These are phyloP conservation scores for Norana najaformis DNA, from an alignment of 2,888 invertebrate species.

Conservation along the genomic window DNA sequence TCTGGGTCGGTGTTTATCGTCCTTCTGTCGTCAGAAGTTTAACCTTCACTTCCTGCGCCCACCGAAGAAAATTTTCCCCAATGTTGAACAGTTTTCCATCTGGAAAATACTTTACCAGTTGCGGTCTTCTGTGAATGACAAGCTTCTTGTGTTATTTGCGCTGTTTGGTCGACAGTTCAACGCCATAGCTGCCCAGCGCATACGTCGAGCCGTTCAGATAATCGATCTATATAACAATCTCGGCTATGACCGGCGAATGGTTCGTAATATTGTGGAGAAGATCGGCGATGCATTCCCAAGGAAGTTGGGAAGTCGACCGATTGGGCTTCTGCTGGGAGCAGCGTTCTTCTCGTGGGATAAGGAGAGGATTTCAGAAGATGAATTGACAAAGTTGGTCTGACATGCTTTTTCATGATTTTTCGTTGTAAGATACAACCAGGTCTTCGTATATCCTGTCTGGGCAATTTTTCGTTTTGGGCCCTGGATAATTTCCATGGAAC, in stretches of 20 bases:
- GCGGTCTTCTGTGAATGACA: slow-evolving; percentile 21
- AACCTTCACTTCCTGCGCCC: slow-evolving; percentile 17
- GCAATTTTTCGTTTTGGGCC: not conserved
- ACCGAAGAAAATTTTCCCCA: not conserved
- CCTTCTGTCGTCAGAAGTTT: not conserved
- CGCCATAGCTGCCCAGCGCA: slow-evolving; percentile 51
- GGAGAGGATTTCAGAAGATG: slow-evolving; percentile 52
- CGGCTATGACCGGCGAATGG: slow-evolving; percentile 49
- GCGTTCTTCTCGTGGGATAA: slow-evolving; percentile 55
- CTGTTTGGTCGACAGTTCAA: slow-evolving; percentile 52
- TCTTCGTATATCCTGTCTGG: not conserved
- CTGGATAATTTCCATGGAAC: not conserved
- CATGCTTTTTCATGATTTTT: not conserved
- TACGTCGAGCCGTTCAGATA: slow-evolving; percentile 50
- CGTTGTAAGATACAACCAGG: not conserved
- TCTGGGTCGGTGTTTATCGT: not conserved
- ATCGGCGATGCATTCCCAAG: slow-evolving; percentile 41
- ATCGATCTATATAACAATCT: slow-evolving; percentile 50
- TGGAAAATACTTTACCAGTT: not conserved
- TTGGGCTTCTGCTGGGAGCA: slow-evolving; percentile 46
- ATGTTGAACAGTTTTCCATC: not conserved
- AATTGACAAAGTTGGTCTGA: slow-evolving; percentile 47
- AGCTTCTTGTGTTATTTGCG: slow-evolving; percentile 32
- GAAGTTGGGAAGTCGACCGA: slow-evolving; percentile 42
- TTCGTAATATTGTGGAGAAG: slow-evolving; percentile 46